Evolutionary conservation across 2,888 invertebrate species (phyloP).

Genomic region (Willowsia nigromaculata): DNA sequence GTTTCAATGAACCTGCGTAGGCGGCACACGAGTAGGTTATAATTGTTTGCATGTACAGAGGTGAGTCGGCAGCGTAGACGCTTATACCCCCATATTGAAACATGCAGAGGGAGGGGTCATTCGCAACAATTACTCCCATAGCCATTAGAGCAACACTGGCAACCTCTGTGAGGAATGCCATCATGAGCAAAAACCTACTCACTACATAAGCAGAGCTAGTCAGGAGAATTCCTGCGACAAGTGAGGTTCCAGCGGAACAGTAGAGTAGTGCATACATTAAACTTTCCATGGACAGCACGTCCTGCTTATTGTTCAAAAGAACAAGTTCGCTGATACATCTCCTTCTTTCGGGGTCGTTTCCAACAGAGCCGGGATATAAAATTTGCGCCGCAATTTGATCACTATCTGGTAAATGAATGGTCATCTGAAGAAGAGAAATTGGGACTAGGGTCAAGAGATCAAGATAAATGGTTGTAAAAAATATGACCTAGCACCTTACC

Average conservation of each 20-base stretch:
- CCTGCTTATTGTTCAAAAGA: not conserved
- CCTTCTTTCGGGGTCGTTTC: not conserved
- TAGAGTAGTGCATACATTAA: not conserved
- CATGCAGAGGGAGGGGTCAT: constrained; percentile 13
- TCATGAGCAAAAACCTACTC: not conserved
- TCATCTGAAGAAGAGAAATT: not conserved
- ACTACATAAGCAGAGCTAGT: not conserved
- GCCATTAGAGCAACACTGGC: not conserved
- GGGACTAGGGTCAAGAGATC: not conserved
- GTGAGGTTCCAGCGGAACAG: not conserved
- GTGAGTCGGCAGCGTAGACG: not conserved
- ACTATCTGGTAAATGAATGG: not conserved
- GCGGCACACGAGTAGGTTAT: not conserved
- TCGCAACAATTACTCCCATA: not conserved
- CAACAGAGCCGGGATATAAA: not conserved
- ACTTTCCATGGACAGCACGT: not conserved
- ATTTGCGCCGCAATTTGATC: not conserved
- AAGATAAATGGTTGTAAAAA: not conserved
- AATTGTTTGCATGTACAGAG: not conserved
- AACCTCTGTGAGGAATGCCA: not conserved
- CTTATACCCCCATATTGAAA: constrained; percentile 39
- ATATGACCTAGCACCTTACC: not conserved
- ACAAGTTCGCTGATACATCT: not conserved
- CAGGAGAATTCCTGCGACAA: not conserved
- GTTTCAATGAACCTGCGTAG: not conserved